These are phyloP conservation scores for Allygus modestus DNA, from an alignment of 2,888 invertebrate species.

Conservation along the genomic window DNA sequence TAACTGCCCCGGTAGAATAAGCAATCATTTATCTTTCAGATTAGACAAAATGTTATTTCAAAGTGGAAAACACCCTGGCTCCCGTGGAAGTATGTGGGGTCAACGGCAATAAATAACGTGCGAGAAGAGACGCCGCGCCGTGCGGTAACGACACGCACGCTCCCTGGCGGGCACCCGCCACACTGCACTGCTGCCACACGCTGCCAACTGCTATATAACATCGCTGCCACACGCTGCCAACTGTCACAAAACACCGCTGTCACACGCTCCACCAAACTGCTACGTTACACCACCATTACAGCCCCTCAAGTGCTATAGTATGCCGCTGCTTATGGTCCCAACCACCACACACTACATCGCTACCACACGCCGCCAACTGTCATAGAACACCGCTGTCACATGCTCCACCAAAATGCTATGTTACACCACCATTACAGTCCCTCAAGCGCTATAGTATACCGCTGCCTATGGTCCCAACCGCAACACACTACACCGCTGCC, in stretches of 20 bases:
- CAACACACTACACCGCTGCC: not conserved
- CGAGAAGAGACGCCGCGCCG: not conserved
- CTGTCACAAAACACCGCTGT: not conserved
- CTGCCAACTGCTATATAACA: not conserved
- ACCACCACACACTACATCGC: not conserved
- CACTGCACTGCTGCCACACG: not conserved
- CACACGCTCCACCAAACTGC: not conserved
- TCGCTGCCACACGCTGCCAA: not conserved
- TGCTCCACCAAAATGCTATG: not conserved
- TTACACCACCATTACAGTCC: too few relatives aligned
- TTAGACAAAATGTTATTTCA: constrained; percentile 21
- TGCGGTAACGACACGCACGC: constrained; percentile 3
- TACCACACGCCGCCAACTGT: not conserved
- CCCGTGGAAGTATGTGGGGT: constrained; percentile 26
- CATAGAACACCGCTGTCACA: not conserved
- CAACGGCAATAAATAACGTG: constrained; percentile 25
- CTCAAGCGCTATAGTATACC: too few relatives aligned
- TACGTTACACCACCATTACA: too few relatives aligned
- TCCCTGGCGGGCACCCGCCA: not conserved
- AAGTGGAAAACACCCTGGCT: not conserved
- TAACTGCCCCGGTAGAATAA: too few relatives aligned
- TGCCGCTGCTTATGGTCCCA: too few relatives aligned
- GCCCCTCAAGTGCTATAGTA: too few relatives aligned
- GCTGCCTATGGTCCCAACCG: too few relatives aligned
- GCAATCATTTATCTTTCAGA: not conserved